Percentiles rank a stretch among this genome's conserved stretches.
Conservation (phyloP, 2,888 invertebrate genomes). For the Enchytraeus crypticus region DNA sequence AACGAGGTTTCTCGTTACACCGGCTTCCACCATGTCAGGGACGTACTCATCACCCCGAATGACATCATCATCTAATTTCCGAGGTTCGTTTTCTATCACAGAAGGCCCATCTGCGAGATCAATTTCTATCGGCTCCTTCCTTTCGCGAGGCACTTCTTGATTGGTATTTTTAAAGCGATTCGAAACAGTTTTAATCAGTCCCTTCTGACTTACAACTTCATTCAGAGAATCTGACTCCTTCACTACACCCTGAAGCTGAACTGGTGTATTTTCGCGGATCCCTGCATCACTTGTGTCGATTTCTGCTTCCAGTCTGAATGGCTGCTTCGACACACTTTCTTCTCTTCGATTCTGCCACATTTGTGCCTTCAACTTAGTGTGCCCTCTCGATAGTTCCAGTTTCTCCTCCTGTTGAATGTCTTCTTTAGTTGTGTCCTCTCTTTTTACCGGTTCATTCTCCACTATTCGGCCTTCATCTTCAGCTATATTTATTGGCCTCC, state of each 20-base stretch:
- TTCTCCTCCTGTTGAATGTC: neutral
- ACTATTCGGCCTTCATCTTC: constrained; percentile 5
- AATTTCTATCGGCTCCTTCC: constrained; percentile 10
- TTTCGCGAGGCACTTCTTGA: neutral
- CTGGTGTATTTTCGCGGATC: constrained; percentile 27
- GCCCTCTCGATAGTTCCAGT: constrained; percentile 1
- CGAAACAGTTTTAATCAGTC: constrained; percentile 8
- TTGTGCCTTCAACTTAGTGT: neutral
- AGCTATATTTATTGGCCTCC: neutral
- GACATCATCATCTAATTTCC: constrained; percentile 15
- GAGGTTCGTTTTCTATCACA: constrained; percentile 24
- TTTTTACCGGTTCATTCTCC: constrained; percentile 9
- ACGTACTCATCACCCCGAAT: constrained; percentile 3
- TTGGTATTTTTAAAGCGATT: constrained; percentile 1
- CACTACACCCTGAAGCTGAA: constrained; percentile 15
- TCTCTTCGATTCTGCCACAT: neutral
- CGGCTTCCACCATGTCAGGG: constrained; percentile 6
- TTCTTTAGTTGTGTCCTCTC: neutral
- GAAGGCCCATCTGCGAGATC: constrained; percentile 19
- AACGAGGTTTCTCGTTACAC: constrained; percentile 17
- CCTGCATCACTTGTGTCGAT: constrained; percentile 7
- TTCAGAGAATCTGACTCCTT: constrained; percentile 4
- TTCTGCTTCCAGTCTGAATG: constrained; percentile 5
- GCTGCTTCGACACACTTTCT: neutral
- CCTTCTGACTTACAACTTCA: constrained; percentile 7